Percentiles rank a stretch among this genome's conserved stretches.
These are phyloP conservation scores for Drosophila eohydei DNA, from an alignment of 2,888 invertebrate species.

Conservation along the genomic window DNA sequence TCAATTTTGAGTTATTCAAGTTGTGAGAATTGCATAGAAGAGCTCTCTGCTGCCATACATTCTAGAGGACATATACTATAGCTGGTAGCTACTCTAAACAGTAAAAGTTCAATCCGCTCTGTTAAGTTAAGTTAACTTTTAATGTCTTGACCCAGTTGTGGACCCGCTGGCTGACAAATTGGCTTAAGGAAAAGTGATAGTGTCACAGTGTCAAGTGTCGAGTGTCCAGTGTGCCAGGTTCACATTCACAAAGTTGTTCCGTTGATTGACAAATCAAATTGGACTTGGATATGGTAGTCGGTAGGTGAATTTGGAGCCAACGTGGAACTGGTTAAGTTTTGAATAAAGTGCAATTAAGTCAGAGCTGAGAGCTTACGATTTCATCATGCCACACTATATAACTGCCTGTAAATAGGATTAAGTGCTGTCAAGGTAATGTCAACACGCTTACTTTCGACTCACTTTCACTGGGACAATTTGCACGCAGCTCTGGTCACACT, in stretches of 20 bases:
- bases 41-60: background rate
- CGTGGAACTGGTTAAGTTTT: constrained; percentile 18
- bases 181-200: constrained; percentile 16
- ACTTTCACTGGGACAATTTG: constrained; percentile 29
- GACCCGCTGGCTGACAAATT: background rate
- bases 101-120: background rate
- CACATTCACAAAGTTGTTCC: constrained; percentile 22
- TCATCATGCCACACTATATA: constrained; percentile 10
- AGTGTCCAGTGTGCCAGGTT: background rate
- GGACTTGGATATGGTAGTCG: constrained; percentile 14
- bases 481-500: constrained; percentile 10
- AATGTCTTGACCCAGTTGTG: constrained; percentile 1
- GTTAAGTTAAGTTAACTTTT: background rate
- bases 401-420: constrained; percentile 19
- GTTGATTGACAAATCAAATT: constrained; percentile 41
- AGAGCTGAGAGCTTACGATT: constrained; percentile 12
- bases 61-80: background rate
- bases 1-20: background rate
- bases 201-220: constrained; percentile 8
- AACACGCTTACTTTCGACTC: constrained; percentile 17
- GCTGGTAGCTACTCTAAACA: background rate
- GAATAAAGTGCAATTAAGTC: constrained; percentile 27
- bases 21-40: background rate
- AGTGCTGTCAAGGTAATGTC: constrained; percentile 21
- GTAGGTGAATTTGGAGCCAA: background rate